These are phyloP conservation scores for Argyra leucocephala DNA, from an alignment of 2,888 invertebrate genomes.

Conservation along the genomic window DNA sequence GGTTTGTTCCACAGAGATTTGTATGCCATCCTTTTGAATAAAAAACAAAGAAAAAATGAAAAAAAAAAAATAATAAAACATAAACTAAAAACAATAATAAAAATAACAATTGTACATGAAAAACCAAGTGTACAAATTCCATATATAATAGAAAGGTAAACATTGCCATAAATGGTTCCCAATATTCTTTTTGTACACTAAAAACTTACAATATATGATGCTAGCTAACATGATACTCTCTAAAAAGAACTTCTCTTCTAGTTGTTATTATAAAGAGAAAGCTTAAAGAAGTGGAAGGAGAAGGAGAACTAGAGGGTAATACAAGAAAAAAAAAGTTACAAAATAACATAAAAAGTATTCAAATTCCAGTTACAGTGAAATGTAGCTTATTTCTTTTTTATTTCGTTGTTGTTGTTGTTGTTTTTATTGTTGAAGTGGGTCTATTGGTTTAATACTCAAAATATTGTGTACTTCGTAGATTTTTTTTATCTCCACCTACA, in stretches of 20 bases:
- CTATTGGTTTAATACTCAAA: not conserved
- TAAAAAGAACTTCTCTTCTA: no score
- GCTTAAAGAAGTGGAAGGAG: no score
- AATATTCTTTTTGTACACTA: no score
- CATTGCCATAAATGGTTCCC: not conserved
- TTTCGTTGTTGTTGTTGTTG: no score
- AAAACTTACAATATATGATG: no score
- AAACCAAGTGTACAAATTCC: not conserved
- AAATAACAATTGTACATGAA: not conserved
- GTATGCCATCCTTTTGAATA: not conserved
- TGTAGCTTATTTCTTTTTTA: not conserved
- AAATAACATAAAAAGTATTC: not conserved
- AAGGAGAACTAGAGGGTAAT: no score
- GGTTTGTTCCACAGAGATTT: not conserved
- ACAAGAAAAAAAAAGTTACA: no score
- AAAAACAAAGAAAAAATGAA: not conserved
- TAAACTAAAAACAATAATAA: not conserved
- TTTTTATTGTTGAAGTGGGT: not conserved
- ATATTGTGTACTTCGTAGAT: not conserved
- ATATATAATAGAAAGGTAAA: slow-evolving; percentile 1
- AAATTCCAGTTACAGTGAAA: not conserved
- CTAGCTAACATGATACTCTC: no score
- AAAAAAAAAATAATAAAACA: not conserved
- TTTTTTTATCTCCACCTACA: not conserved
- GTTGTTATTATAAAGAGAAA: no score